phyloP scores from a whole-genome alignment of 2,113 vertebrate genomes.

The Dolichallabes microphthalmus region DNA sequence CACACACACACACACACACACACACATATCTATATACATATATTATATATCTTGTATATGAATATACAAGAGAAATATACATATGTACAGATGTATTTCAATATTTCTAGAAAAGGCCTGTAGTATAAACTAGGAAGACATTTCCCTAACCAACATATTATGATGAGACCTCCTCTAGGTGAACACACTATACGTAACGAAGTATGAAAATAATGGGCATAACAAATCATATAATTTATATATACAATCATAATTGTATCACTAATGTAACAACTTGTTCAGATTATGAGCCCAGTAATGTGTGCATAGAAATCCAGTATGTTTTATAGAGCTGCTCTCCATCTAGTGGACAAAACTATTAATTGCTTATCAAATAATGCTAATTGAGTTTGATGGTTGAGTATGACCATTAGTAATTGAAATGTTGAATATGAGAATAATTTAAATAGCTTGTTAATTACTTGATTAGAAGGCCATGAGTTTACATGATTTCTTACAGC shows the following conservation, averaged over 20 bases:
- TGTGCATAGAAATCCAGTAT: neutral
- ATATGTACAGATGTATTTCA: neutral
- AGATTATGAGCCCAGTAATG: neutral
- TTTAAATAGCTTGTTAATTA: neutral
- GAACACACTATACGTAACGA: neutral
- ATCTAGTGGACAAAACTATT: conserved; percentile 27
- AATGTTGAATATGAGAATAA: neutral
- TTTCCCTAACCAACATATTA: neutral
- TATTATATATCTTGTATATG: no score
- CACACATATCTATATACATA: no score
- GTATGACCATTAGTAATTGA: neutral
- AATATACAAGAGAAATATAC: neutral
- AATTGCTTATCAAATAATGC: neutral
- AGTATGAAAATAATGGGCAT: no score
- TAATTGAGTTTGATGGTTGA: neutral
- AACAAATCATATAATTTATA: neutral
- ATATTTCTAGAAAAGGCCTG: neutral
- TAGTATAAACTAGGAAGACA: neutral
- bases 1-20: no score
- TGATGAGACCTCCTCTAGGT: neutral
- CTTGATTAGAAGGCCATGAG: neutral
- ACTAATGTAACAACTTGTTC: neutral
- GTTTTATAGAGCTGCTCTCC: neutral
- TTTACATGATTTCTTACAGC: neutral
- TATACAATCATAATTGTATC: neutral